Evolutionary conservation across 1,140 invertebrate genomes (phyloP).

Genomic region (Branchinecta lindahli): DNA sequence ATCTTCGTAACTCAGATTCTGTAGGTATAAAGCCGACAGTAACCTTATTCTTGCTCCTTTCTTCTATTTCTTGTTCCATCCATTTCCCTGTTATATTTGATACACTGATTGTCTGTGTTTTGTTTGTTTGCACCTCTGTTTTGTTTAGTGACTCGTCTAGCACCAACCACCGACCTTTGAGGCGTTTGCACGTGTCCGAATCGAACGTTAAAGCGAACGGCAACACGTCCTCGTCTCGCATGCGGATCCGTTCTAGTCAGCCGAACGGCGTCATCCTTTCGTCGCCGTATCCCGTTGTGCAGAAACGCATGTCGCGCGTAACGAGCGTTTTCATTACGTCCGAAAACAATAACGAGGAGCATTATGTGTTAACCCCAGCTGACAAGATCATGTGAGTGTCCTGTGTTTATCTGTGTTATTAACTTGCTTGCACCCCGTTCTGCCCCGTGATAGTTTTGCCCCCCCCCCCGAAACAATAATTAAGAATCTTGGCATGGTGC

Average conservation of each 20-base stretch:
- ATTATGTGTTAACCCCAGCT: neutral
- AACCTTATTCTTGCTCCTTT: too few relatives aligned
- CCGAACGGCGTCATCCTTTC: neutral
- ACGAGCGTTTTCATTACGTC: neutral
- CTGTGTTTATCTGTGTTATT: neutral
- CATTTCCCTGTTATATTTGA: too few relatives aligned
- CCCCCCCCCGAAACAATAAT: too few relatives aligned
- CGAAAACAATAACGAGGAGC: neutral
- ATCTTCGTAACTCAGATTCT: too few relatives aligned
- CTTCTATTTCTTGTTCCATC: too few relatives aligned
- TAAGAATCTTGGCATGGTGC: too few relatives aligned
- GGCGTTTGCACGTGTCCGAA: neutral
- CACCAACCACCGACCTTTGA: neutral
- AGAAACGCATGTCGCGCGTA: neutral
- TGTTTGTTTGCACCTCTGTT: too few relatives aligned
- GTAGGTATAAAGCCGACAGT: too few relatives aligned
- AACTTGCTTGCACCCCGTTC: neutral
- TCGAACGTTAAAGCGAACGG: neutral
- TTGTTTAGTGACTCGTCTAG: too few relatives aligned
- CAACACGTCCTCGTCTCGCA: neutral
- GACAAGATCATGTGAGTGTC: neutral
- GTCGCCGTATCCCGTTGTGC: neutral
- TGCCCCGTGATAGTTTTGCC: too few relatives aligned
- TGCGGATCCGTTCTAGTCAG: neutral
- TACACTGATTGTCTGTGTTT: too few relatives aligned